phyloP scores from a whole-genome alignment of 2,797 vertebrate species.

The Hemibagrus guttatus region DNA sequence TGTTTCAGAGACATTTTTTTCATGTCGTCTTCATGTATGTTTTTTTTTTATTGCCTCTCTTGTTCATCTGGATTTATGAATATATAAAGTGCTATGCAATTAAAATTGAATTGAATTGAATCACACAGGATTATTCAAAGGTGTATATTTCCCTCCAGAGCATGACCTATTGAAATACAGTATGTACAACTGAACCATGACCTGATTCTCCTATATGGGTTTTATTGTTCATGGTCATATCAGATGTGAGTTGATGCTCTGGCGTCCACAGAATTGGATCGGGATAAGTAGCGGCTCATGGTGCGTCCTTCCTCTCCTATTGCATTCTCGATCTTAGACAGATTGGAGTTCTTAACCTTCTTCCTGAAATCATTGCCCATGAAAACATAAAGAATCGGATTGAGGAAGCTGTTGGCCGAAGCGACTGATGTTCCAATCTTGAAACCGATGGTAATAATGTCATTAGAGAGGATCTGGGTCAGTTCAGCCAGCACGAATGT shows the following conservation, averaged over 20 bases:
- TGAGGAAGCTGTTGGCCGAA: conserved; percentile 90
- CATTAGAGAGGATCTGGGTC: conserved; percentile 27
- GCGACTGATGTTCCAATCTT: conserved; percentile 71
- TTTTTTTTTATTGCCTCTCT: neutral
- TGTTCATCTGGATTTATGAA: neutral
- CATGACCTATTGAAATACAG: neutral
- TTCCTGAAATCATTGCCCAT: conserved; percentile 87
- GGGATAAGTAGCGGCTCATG: conserved; percentile 84
- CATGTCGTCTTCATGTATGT: neutral
- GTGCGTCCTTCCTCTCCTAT: conserved; percentile 85
- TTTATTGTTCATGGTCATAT: neutral
- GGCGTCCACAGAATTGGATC: conserved; percentile 74
- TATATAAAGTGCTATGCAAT: neutral
- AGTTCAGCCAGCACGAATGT: conserved; percentile 75
- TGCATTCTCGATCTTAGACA: conserved; percentile 87
- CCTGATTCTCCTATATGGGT: too few species aligned
- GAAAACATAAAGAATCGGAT: conserved; percentile 93
- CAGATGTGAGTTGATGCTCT: conserved; percentile 75
- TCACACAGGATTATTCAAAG: neutral
- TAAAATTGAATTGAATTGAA: neutral
- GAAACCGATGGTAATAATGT: conserved; percentile 64
- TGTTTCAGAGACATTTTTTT: neutral
- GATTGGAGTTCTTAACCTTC: conserved; percentile 82
- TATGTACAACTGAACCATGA: neutral
- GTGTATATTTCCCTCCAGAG: neutral